Base-by-base conservation (phyloP, 2,797 vertebrate genomes). In the Lepilemur ruficaudatus region DNA sequence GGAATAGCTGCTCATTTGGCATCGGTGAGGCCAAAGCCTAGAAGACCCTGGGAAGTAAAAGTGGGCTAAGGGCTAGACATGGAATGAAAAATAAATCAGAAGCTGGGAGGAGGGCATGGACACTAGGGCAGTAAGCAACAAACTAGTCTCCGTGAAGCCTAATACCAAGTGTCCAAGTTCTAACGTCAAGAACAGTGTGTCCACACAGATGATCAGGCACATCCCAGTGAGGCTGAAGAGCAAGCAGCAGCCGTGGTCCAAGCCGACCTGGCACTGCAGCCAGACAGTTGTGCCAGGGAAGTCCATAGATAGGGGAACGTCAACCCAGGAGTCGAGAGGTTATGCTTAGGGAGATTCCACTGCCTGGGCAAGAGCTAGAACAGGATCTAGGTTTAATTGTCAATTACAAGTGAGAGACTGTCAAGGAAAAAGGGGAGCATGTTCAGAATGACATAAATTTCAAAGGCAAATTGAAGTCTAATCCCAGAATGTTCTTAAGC, bases 241-340 rank as follows among this genome's bases (percentile, higher is more conserved):
- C 20, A 87, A 80, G 6, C 8, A 69, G 35, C 25, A 48, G 25
- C 13, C 25, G 79, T 43, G 30, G 20, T 32, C 14, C 35, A 63
- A n/a, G 50, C 0, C 38, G 22, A 35, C 6, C 32, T 11, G 35
- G 0, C 18, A 13, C 22, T 23, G 4, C 61, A 14, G 30, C 5
- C 20, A 4, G 23, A 61, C 35, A 79, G 17, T 23, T n/a, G 1
- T 48, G 17, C 52, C 43, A 14, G 55, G 61, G 25, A 72, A 83
- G 82, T 48, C 55, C 72, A 25, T 30, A 81, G 57, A 17, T 5
- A 80, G 25, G n/a, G 20, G 7, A 76, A 65, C 20, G 67, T 35
- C 15, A 67, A 35, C 7, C 32, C 46, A 70, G 38, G 13, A 82
- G 57, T 52, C n/a, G 1, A 41, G 11, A 23, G 55, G 15, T 23